Evolutionary conservation across 2,888 invertebrate species (phyloP), one percentile per base, ranked within the genome.

Genomic region (Drosophila engyochracea): DNA sequence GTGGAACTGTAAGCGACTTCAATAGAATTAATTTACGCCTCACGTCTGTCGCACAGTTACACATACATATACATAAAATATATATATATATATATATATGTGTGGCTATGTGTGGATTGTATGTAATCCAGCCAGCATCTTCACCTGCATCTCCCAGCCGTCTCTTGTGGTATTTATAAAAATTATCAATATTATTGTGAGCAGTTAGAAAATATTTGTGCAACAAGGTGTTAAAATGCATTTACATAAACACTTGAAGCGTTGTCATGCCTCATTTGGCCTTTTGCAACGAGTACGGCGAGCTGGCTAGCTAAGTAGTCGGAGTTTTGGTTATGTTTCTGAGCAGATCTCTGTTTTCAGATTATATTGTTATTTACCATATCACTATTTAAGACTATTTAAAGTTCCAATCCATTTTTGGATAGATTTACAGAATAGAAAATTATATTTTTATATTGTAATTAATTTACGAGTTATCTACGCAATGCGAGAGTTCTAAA

Each of bases 1-100:
- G 81, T 83, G 85, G 92, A 91, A 91, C 89, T 91, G 82, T 76
- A 84, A 85, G 88, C 86, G 77, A 84, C 78, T 85, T 89, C 86
- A 91, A 92, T 90, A 89, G 88, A 92, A 92, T 92, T 91, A 92
- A 92, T 92, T 92, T 90, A 91, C 92, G 91, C 92, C 92, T 91
- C 91, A 92, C 91, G 89, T 90, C 86, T 78, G 67, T 67, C 75
- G 74, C 74, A 79, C 77, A 80, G 79, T 82, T 82, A 71, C 53
- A 76, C 37, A 58, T 66, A 22, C 44, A 49, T 55, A 54, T 35
- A 74, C 53, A 51, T 74, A 33, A 9, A 30, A 33, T 1, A 14
- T 54, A 58, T 47, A 0, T 33, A 33, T 1, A 28, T 54, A 58
- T 53, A 0, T 16, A 16, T 0, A 37, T 5, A 10, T 54, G 33